Conservation (phyloP, 2,113 vertebrate species). For the Pavo muticus region DNA sequence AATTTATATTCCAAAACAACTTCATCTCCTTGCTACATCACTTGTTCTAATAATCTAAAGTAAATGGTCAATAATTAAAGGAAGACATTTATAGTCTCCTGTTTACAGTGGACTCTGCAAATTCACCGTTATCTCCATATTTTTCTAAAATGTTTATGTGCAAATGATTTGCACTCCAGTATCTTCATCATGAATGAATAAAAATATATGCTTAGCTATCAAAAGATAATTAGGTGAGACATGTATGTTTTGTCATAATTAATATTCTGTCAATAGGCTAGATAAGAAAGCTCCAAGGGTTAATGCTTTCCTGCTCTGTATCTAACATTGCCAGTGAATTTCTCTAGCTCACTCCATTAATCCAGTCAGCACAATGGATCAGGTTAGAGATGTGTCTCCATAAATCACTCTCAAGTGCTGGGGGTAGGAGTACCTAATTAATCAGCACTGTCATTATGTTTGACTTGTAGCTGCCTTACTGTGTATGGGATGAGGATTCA, state of each 20-base stretch:
- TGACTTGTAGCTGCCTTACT: conserved; percentile 87
- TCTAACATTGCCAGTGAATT: conserved; percentile 80
- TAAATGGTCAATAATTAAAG: conserved; percentile 33
- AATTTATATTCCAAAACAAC: conserved; percentile 49
- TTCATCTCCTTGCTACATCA: conserved; percentile 36
- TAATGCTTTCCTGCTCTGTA: conserved; percentile 80
- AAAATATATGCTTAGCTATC: conserved; percentile 79
- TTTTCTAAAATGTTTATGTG: conserved; percentile 76
- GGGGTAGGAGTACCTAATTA: conserved; percentile 87
- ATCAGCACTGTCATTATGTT: conserved; percentile 89
- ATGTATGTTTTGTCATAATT: conserved; percentile 82
- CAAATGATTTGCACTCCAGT: conserved; percentile 64
- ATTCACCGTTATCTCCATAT: conserved; percentile 55
- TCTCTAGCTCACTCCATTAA: conserved; percentile 85
- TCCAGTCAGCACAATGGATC: conserved; percentile 87
- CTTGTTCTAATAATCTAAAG: conserved; percentile 50
- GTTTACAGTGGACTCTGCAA: conserved; percentile 42
- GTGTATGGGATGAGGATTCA: conserved; percentile 83
- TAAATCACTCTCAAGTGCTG: conserved; percentile 88
- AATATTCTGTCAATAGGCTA: conserved; percentile 85
- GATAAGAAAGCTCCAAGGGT: conserved; percentile 83
- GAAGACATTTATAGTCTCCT: conserved; percentile 60
- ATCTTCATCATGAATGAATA: conserved; percentile 74
- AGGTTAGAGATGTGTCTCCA: conserved; percentile 84
- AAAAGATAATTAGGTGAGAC: conserved; percentile 83